Percentiles rank a stretch among this genome's conserved stretches.
Evolutionary conservation across 1,140 invertebrate species (phyloP).

Genomic region (Planococcus citri): DNA sequence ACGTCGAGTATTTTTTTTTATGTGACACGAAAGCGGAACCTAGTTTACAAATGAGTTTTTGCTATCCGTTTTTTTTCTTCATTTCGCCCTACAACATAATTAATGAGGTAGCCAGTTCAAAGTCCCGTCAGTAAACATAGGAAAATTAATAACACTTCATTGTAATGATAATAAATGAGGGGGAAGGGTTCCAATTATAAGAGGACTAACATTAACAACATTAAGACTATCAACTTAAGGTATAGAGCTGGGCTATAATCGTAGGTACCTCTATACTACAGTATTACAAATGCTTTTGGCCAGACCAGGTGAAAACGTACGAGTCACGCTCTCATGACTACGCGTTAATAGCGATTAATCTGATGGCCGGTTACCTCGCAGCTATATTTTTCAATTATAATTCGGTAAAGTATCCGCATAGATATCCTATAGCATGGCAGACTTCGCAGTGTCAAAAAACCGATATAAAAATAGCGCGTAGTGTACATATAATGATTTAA

Average conservation of each 20-base stretch:
- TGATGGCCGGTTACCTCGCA: neutral
- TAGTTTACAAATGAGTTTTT: neutral
- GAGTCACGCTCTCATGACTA: slow-evolving; percentile 1
- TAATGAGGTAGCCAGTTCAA: slow-evolving; percentile 6
- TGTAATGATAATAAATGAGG: slow-evolving; percentile 1
- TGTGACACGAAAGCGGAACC: neutral
- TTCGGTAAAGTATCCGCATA: neutral
- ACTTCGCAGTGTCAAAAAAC: too few species aligned
- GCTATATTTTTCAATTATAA: slow-evolving; percentile 2
- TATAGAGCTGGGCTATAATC: too few species aligned
- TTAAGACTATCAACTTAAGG: neutral
- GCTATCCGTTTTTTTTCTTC: neutral
- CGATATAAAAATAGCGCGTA: neutral
- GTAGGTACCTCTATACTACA: too few species aligned
- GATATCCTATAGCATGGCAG: too few species aligned
- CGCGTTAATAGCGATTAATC: neutral
- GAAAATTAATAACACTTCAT: neutral
- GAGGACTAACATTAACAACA: neutral
- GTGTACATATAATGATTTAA: neutral
- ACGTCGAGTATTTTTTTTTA: neutral
- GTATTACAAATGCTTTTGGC: neutral
- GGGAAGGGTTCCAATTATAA: neutral
- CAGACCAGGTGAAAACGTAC: neutral
- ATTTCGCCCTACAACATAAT: neutral
- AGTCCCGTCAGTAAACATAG: slow-evolving; percentile 2